phyloP scores from a whole-genome alignment of 1,140 invertebrate species.

The Anastrepha ludens region DNA sequence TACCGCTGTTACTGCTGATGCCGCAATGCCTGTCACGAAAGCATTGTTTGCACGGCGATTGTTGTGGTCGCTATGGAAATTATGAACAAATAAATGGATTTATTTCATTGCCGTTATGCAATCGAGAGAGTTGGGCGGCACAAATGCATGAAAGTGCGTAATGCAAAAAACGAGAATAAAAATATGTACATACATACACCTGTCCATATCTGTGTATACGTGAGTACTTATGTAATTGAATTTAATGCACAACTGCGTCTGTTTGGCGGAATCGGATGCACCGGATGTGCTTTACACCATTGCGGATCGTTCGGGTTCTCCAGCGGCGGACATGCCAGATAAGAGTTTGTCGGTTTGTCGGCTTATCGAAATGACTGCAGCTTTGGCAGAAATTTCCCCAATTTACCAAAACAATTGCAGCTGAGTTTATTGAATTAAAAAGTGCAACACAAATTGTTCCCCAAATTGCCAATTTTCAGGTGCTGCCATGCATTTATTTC shows the following conservation, averaged over 20 bases:
- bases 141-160: constrained; percentile 11
- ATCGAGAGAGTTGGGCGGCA: background rate
- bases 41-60: constrained; percentile 37
- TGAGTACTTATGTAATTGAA: background rate
- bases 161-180: background rate
- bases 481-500: background rate
- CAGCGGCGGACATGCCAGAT: constrained; percentile 2
- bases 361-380: background rate
- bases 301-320: constrained; percentile 3
- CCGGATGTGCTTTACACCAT: constrained; percentile 45
- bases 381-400: background rate
- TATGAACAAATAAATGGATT: constrained; percentile 57
- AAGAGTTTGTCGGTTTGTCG: constrained; percentile 40
- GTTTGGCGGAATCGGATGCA: constrained; percentile 8
- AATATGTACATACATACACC: background rate
- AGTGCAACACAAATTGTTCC: background rate
- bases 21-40: constrained; percentile 17
- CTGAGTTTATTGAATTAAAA: constrained; percentile 38
- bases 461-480: background rate
- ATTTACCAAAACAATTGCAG: constrained; percentile 9
- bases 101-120: constrained; percentile 50
- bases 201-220: too few species aligned
- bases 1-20: background rate
- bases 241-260: constrained; percentile 18
- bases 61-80: constrained; percentile 55